Percentiles rank a stretch among this genome's conserved stretches.
Evolutionary conservation across 1,140 invertebrate species (phyloP).

Genomic region (Trichomalopsis sarcophagae): DNA sequence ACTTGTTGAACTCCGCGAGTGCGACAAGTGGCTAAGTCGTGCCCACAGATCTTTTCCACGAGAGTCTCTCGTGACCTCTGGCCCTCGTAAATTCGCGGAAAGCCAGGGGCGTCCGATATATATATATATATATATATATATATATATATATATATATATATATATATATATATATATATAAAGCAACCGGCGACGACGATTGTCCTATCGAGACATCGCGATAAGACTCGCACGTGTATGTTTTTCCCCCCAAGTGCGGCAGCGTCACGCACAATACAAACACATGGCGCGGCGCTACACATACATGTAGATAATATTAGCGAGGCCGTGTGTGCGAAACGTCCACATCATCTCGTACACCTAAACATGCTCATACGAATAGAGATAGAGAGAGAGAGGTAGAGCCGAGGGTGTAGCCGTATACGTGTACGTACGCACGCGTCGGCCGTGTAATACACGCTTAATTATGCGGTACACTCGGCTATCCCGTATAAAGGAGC

Average conservation of each 20-base stretch:
- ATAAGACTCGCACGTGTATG: not conserved
- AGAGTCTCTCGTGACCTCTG: not conserved
- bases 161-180: not conserved
- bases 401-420: not conserved
- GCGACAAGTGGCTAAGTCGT: constrained; percentile 15
- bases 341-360: too few species aligned
- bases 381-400: too few species aligned
- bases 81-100: constrained; percentile 19
- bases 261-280: not conserved
- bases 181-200: not conserved
- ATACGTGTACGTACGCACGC: not conserved
- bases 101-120: constrained; percentile 8
- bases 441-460: not conserved
- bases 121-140: too few species aligned
- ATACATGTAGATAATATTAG: not conserved
- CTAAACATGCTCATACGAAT: too few species aligned
- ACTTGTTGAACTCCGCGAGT: not conserved
- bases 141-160: too few species aligned
- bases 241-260: not conserved
- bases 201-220: constrained; percentile 26
- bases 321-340: not conserved
- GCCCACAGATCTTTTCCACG: constrained; percentile 1
- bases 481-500: not conserved
- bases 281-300: not conserved
- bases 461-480: not conserved